Percentiles rank a stretch among this genome's conserved stretches.
Conservation (phyloP, 2,888 invertebrate genomes). For the Camponotus fellah region DNA sequence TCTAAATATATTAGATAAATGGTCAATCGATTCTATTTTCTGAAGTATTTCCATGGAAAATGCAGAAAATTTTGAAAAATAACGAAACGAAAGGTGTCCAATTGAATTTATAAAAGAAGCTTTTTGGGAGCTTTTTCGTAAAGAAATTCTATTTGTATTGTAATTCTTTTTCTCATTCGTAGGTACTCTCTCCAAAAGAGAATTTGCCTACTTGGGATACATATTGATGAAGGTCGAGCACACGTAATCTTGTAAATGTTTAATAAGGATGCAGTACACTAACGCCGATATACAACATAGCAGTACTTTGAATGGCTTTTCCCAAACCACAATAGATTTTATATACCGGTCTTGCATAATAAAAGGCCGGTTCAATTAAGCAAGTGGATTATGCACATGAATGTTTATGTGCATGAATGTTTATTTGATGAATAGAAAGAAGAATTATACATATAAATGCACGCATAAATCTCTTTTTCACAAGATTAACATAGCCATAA, state of each 20-base stretch:
- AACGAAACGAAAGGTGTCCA: neutral
- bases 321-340: slow-evolving; percentile 17
- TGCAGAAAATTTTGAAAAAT: neutral
- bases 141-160: neutral
- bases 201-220: neutral
- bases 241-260: slow-evolving; percentile 12
- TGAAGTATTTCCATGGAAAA: neutral
- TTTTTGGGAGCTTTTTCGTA: neutral
- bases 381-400: neutral
- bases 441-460: neutral
- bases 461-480: neutral
- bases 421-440: neutral
- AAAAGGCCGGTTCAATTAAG: slow-evolving; percentile 29
- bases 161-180: neutral
- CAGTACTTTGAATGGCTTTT: slow-evolving; percentile 21
- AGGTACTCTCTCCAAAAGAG: neutral
- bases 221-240: slow-evolving; percentile 1
- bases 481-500: neutral
- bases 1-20: neutral
- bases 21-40: neutral
- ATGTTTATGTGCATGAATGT: too few relatives aligned
- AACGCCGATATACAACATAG: neutral
- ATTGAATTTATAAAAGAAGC: neutral
- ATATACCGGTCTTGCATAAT: neutral
- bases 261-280: slow-evolving; percentile 22